Base-by-base conservation (phyloP, 2,888 invertebrate genomes). In the Lasius platythorax region DNA sequence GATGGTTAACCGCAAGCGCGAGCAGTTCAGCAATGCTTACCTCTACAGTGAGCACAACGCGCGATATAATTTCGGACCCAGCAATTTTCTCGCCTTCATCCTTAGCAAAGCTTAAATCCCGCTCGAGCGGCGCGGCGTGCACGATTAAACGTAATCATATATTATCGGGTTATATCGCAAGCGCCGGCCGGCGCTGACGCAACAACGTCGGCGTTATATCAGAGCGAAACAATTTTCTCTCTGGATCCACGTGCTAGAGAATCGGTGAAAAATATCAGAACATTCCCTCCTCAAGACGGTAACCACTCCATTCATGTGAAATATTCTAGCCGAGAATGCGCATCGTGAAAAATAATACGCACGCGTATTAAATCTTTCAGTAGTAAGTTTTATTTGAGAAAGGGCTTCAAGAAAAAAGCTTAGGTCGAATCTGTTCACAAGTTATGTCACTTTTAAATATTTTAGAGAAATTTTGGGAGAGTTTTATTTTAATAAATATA, bases 71-170 rank as follows among this genome's bases (percentile, higher is more conserved):
- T 78, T 78, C 11, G 70, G 70, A 58, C 56, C 68, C n/a, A 30
- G 68, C 78, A 78, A 78, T 78, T 78, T 78, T 70, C 70, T 78
- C 78, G 70, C 78, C 78, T 78, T 78, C 43, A 78, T 78, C 78
- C 78, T 23, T 56, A 68, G 70, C 58, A 15, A 58, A 78, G 78
- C 70, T 78, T 70, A 78, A 78, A 56, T 78, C 58, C 43, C 56
- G 78, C 68, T 28, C 66, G 28, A 75, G 64, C 76, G n/a, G 76
- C 53, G 53, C 67, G 53, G 75, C 76, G 68, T 43, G 67, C 76
- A 53, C 67, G 78, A 78, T 78, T 78, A 78, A 68, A 78, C 78
- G 78, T 78, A 78, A 78, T 78, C 78, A 70, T 78, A 78, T 78
- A 78, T 78, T 78, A 78, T 70, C 78, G 56, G 70, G 78, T 78